Conservation (phyloP, 2,113 vertebrate species). For the Nothoprocta perdicaria region DNA sequence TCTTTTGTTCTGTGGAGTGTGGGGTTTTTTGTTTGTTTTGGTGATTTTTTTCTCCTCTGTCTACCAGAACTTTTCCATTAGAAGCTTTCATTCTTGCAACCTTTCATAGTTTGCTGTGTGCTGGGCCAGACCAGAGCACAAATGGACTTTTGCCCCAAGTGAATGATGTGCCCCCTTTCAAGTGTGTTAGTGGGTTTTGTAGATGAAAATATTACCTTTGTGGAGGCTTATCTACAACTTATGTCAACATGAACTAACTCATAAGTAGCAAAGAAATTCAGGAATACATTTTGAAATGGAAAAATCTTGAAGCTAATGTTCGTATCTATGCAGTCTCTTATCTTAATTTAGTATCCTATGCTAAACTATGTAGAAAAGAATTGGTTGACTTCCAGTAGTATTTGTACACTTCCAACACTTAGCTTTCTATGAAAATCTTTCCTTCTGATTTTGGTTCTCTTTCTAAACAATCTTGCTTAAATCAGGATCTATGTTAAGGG, state of each 20-base stretch:
- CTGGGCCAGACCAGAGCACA: background rate
- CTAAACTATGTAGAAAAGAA: background rate
- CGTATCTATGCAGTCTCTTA: background rate
- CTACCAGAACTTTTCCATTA: background rate
- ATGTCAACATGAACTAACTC: background rate
- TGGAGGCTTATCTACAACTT: background rate
- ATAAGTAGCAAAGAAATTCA: background rate
- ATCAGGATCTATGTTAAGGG: background rate
- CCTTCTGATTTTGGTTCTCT: background rate
- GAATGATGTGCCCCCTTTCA: background rate
- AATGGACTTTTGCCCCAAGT: background rate
- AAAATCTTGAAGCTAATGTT: background rate
- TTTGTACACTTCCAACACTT: fast-evolving
- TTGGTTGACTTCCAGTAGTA: background rate
- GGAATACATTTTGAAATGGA: background rate
- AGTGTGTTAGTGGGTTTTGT: background rate
- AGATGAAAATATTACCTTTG: background rate
- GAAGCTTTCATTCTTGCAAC: background rate
- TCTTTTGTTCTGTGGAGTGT: background rate
- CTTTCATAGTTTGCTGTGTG: background rate
- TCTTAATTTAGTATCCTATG: too few relatives aligned
- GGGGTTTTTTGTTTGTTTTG: too few relatives aligned
- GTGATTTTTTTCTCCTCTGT: too few relatives aligned
- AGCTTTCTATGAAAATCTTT: background rate
- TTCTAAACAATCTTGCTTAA: background rate